These are phyloP conservation scores for Ceyx melanurus DNA, from an alignment of 2,113 vertebrate genomes.

Conservation along the genomic window DNA sequence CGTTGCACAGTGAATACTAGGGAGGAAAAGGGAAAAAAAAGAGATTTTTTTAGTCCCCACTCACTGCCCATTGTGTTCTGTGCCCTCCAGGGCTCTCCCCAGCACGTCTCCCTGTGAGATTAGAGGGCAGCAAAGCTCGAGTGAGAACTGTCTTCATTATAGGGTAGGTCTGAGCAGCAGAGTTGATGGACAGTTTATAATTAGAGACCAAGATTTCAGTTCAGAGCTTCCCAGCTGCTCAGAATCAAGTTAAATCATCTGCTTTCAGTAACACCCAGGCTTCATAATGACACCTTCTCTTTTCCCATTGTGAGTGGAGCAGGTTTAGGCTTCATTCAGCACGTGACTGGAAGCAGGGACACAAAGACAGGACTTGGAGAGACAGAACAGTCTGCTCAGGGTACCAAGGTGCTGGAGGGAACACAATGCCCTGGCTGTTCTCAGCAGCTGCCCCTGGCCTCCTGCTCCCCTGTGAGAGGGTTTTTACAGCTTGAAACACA, in stretches of 20 bases:
- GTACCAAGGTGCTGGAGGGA: not conserved
- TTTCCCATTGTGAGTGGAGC: not conserved
- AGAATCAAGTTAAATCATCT: not conserved
- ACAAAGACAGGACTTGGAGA: not conserved
- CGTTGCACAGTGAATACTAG: conserved; percentile 95
- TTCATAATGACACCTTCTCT: not conserved
- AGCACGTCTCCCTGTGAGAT: not conserved
- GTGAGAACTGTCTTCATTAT: not conserved
- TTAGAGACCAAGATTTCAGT: not conserved
- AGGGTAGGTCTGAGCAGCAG: not conserved
- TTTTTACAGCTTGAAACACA: not conserved
- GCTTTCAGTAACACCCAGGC: conserved; percentile 5
- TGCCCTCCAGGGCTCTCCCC: not conserved
- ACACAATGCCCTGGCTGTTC: not conserved
- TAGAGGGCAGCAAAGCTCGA: not conserved
- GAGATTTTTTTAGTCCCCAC: not conserved
- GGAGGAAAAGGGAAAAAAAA: not conserved
- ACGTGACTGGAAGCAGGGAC: rapidly evolving
- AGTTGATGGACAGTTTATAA: not conserved
- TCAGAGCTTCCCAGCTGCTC: conserved; percentile 16
- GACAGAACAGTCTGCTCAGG: not conserved
- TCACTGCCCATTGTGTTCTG: not conserved
- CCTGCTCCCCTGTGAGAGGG: not conserved
- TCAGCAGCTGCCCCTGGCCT: not conserved
- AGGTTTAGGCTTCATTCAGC: not conserved